Evolutionary conservation across 2,113 vertebrate species (phyloP).

Genomic region (Pachypanchax playfairii): DNA sequence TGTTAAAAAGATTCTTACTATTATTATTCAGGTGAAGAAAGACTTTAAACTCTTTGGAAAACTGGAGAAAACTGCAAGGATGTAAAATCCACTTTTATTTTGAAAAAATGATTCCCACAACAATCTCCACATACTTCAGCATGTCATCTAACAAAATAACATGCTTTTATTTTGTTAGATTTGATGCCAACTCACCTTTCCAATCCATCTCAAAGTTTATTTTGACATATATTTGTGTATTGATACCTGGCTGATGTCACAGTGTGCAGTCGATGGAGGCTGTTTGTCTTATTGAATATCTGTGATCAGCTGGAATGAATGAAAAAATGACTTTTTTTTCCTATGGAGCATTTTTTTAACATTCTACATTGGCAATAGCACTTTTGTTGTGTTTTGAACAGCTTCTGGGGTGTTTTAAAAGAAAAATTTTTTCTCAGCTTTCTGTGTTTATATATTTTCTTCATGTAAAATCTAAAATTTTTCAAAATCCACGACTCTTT

Average conservation of each 20-base stretch:
- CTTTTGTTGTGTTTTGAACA: slow-evolving; percentile 36
- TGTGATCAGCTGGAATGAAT: slow-evolving; percentile 23
- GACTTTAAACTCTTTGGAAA: slow-evolving; percentile 29
- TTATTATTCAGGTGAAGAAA: slow-evolving; percentile 11
- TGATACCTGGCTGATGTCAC: no score
- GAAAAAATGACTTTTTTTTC: no score
- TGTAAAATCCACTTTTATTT: no score
- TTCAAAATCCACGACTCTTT: background rate
- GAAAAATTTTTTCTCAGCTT: slow-evolving; percentile 20
- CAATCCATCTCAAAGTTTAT: slow-evolving; percentile 2
- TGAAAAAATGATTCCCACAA: no score
- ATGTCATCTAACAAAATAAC: no score
- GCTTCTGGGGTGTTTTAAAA: background rate
- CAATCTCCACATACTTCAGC: no score
- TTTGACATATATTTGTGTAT: no score
- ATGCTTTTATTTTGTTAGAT: slow-evolving; percentile 31
- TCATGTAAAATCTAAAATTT: slow-evolving; percentile 23
- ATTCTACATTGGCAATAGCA: slow-evolving; percentile 32
- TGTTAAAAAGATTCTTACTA: slow-evolving; percentile 9
- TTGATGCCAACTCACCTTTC: slow-evolving; percentile 22
- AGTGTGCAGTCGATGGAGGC: no score
- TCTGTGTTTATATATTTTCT: slow-evolving; percentile 19
- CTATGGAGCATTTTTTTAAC: slow-evolving; percentile 23
- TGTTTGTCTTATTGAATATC: slow-evolving; percentile 25
- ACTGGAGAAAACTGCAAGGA: no score